Conservation (phyloP, 1,140 invertebrate species). For the Anagrus nilaparvatae region DNA sequence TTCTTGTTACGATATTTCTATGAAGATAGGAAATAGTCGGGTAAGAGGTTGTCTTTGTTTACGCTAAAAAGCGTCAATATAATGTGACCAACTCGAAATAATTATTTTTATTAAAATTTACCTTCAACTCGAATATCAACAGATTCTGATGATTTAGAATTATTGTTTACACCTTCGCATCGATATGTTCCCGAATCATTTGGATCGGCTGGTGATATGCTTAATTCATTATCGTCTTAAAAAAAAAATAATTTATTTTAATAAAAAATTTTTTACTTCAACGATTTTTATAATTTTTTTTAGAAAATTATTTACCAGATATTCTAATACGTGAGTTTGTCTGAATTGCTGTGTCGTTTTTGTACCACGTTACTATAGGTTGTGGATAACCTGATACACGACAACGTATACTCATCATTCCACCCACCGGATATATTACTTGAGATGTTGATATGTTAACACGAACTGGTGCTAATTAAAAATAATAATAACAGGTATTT, state of each 20-base stretch:
- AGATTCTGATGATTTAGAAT: constrained; percentile 49
- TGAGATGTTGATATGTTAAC: constrained; percentile 47
- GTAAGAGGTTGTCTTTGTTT: too few relatives aligned
- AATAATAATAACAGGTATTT: too few relatives aligned
- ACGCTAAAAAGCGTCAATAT: too few relatives aligned
- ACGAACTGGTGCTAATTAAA: constrained; percentile 51
- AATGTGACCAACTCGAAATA: too few relatives aligned
- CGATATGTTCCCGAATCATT: constrained; percentile 68
- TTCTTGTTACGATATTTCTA: too few relatives aligned
- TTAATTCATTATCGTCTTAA: constrained; percentile 55
- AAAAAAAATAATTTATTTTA: constrained; percentile 16
- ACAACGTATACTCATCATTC: constrained; percentile 61
- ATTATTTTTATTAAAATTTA: constrained; percentile 37
- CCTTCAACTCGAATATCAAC: constrained; percentile 60
- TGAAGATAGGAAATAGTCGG: too few relatives aligned
- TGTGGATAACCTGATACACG: constrained; percentile 65
- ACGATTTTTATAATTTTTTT: background rate
- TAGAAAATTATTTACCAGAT: constrained; percentile 43
- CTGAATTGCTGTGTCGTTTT: constrained; percentile 50
- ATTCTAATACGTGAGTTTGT: constrained; percentile 46
- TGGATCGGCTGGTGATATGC: constrained; percentile 49
- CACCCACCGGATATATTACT: constrained; percentile 49
- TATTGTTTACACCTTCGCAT: constrained; percentile 66
- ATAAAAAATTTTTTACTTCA: background rate
- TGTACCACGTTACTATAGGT: constrained; percentile 68